Evolutionary conservation across 2,888 invertebrate genomes (phyloP), one percentile per base, ranked within the genome.

Genomic region (Cephus runcator): DNA sequence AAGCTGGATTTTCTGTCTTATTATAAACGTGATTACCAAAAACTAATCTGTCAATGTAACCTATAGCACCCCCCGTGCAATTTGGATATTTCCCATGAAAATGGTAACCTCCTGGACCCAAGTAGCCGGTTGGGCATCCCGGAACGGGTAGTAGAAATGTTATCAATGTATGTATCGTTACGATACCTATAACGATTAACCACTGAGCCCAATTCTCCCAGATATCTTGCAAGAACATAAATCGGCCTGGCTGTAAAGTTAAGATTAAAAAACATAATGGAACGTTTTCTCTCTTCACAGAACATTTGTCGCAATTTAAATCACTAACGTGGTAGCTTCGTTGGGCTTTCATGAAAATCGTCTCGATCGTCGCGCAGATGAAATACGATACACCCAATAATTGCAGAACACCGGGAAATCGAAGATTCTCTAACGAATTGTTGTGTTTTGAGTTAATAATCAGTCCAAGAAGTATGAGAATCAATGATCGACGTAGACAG

Each of bases 41-140:
- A 23, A 95, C 81, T 23, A 89, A 76, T 81, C 95, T 93, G 90
- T 98, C 98, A 76, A 98, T 95, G 85, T 96, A 96, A 0, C 96
- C 96, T 15, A 97, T 95, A 73, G 96, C 95, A 77, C 98, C 98
- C 0, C 96, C 97, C 0, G 97, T 97, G 88, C 97, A 98, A 90
- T 97, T 95, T 3, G 83, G 83, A 75, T 94, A 92, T 0, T 91
- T 86, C 4, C 92, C 92, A 71, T 90, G 87, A 76, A 93, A 92
- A 84, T 96, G 95, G 33, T 96, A 92, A 0, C 98, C 98, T 1
- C 97, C 98, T 0, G 98, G 97, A 0, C 97, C 97, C 68, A 95
- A 86, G 90, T 97, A 97, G 2, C 97, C 97, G 87, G 92, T 94
- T 0, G 97, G 97, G 89, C 98, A 98, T 4, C 94, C 95, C 0